Base-by-base conservation (phyloP, 2,113 vertebrate genomes). In the Paedocypris sp. region DNA sequence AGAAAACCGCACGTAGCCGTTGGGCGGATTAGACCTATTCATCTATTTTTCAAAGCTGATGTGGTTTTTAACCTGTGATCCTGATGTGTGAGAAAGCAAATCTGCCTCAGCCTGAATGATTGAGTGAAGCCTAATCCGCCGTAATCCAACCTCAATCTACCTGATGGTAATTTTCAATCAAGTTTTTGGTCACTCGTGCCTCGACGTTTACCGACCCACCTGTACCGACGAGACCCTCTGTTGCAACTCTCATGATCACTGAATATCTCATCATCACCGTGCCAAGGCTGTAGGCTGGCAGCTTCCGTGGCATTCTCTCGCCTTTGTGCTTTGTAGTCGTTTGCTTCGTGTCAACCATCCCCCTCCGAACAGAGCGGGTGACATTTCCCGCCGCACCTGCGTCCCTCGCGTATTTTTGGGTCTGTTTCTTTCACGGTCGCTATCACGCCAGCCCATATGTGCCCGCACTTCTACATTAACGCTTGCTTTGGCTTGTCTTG, bases 381-480 rank as follows among this genome's bases (percentile, higher is more conserved):
- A 49, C 70, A 53, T 75, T 77, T 77, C 45, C 67, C 69, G 46
- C 41, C 68, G 69, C 75, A 78, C 74, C 75, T 80, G 77, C 38
- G 60, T 65, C 77, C 50, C 66, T 31, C 60, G 28, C 38, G 57
- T 53, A 28, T 50, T 45, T 19, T 38, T 51, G 60, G 49, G 43
- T 7, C 43, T 19, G 49, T 20, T 59, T 51, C 57, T n/a, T 13
- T 9, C 62, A 22, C 38, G 50, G 35, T n/a, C 35, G 1, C 15
- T 20, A 46, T 41, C 59, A 36, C 41, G 12, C 5, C 3, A 31
- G 38, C 29, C 10, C 64, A 29, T 43, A 32, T 58, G 56, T 32
- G 19, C 23, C 32, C 67, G 64, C 32, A 57, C 69, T 57, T 49
- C 29, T 53, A 60, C 33, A n/a, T 23, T 74, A 48, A 36, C 53